A percentile compares a stretch with the other conserved stretches of the same genome.
Conservation (phyloP, 2,113 vertebrate species). For the Tretioscincus oriximinensis region DNA sequence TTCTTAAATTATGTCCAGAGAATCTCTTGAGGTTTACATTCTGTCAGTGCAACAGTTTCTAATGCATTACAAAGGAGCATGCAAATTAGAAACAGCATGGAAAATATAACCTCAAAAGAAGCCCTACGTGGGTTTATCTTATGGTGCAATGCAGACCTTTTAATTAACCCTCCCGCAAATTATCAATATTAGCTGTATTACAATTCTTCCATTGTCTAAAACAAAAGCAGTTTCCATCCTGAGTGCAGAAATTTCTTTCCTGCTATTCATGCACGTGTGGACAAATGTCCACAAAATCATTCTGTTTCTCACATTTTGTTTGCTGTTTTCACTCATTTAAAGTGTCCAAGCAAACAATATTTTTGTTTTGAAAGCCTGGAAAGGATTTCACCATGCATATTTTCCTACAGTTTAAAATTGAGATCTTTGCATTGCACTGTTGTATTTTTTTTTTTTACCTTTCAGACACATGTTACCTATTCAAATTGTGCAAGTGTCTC, state of each 20-base stretch:
- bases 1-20: background rate
- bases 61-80: background rate
- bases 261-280: background rate
- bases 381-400: background rate
- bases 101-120: conserved; percentile 15
- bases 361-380: background rate
- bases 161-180: too few species aligned
- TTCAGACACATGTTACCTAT: background rate
- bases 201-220: background rate
- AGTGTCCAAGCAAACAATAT: background rate
- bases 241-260: background rate
- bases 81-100: background rate
- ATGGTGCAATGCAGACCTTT: conserved; percentile 23
- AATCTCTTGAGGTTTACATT: background rate
- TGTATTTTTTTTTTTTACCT: background rate
- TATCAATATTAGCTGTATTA: background rate
- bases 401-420: background rate
- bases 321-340: background rate
- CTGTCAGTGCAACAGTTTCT: background rate
- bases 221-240: background rate
- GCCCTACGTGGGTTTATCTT: background rate
- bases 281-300: background rate
- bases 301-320: background rate
- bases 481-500: background rate
- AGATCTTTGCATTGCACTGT: background rate